These are phyloP conservation scores for Cherax quadricarinatus DNA, from an alignment of 1,140 invertebrate species.

Conservation along the genomic window DNA sequence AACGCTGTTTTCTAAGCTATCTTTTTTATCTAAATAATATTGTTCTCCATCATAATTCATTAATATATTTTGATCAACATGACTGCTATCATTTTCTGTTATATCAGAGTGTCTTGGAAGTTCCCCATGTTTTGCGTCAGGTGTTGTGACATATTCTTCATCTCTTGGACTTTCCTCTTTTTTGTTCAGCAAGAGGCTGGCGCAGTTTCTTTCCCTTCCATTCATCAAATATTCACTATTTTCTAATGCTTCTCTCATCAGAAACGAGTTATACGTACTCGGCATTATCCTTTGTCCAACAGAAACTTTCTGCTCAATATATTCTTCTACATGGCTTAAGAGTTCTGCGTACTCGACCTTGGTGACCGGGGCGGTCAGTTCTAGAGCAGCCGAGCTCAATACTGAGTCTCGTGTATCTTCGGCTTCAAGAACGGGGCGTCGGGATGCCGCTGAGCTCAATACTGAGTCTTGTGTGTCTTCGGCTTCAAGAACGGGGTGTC, in stretches of 20 bases:
- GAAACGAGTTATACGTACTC: constrained; percentile 6
- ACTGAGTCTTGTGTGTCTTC: constrained; percentile 16
- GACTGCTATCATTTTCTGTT: too few relatives aligned
- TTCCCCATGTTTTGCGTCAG: too few relatives aligned
- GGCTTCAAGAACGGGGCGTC: background rate
- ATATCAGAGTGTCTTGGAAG: too few relatives aligned
- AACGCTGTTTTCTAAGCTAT: background rate
- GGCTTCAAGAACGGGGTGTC: background rate
- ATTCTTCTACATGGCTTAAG: background rate
- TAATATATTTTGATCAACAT: too few relatives aligned
- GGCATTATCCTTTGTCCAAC: background rate
- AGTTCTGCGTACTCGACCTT: constrained; percentile 28
- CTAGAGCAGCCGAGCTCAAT: constrained; percentile 12
- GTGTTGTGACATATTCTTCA: too few relatives aligned
- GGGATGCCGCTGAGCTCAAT: too few relatives aligned
- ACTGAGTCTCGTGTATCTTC: constrained; percentile 10
- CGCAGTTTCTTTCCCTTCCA: background rate
- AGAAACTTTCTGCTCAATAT: constrained; percentile 2
- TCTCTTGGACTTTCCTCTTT: too few relatives aligned
- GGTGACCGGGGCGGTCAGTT: constrained; percentile 10
- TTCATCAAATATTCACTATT: background rate
- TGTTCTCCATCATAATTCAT: too few relatives aligned
- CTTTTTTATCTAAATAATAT: too few relatives aligned
- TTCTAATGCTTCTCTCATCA: background rate
- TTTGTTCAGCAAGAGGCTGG: too few relatives aligned